Evolutionary conservation across 1,140 invertebrate species (phyloP).

Genomic region (Drosophila bocqueti): DNA sequence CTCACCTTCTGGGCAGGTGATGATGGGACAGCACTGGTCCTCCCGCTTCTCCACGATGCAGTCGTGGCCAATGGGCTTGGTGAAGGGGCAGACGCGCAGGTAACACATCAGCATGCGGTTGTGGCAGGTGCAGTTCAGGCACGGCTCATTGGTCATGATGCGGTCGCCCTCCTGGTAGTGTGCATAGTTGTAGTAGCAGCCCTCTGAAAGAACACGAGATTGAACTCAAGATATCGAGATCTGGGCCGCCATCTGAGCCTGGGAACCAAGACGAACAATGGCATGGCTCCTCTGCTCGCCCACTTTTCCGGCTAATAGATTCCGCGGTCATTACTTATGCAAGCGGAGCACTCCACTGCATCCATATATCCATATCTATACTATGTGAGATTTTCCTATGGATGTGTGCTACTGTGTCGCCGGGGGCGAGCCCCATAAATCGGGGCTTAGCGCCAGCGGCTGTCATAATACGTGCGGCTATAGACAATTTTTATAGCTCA

Average conservation of each 20-base stretch:
- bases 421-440: slow-evolving; percentile 60
- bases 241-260: slow-evolving; percentile 59
- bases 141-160: slow-evolving; percentile 97
- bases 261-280: slow-evolving; percentile 62
- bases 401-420: slow-evolving; percentile 68
- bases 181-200: slow-evolving; percentile 97
- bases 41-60: slow-evolving; percentile 95
- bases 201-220: slow-evolving; percentile 85
- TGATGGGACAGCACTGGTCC: slow-evolving; percentile 96
- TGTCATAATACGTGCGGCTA: slow-evolving; percentile 71
- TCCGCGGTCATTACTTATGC: slow-evolving; percentile 56
- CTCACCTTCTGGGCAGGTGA: slow-evolving; percentile 96
- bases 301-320: slow-evolving; percentile 38
- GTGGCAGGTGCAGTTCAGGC: slow-evolving; percentile 97
- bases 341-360: slow-evolving; percentile 39
- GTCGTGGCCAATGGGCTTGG: slow-evolving; percentile 95
- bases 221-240: slow-evolving; percentile 49
- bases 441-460: slow-evolving; percentile 61
- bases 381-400: not conserved
- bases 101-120: slow-evolving; percentile 98
- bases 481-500: slow-evolving; percentile 77
- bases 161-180: slow-evolving; percentile 96
- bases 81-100: slow-evolving; percentile 96
- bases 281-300: slow-evolving; percentile 1
- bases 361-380: slow-evolving; percentile 13